Conservation (phyloP, 1,140 invertebrate genomes). For the Mesaphorura yosii region DNA sequence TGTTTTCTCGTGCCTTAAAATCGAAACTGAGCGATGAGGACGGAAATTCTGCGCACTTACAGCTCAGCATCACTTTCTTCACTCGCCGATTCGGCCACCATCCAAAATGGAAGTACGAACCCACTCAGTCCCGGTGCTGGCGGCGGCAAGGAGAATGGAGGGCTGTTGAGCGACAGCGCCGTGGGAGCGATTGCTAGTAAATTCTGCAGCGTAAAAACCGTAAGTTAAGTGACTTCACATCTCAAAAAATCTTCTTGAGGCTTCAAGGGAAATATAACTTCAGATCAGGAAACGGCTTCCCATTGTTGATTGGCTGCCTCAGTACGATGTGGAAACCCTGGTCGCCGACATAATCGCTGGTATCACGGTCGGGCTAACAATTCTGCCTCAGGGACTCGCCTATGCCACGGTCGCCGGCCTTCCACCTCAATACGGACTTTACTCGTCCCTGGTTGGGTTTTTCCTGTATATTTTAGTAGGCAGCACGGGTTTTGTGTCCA, state of each 20-base stretch:
- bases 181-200: not conserved
- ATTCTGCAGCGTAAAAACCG: constrained; percentile 1
- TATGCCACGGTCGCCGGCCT: constrained; percentile 73
- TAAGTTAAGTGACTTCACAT: not conserved
- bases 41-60: constrained; percentile 25
- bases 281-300: constrained; percentile 32
- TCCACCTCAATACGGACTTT: constrained; percentile 70
- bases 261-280: not conserved
- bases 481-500: constrained; percentile 77
- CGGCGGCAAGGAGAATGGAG: not conserved
- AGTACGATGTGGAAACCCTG: constrained; percentile 33
- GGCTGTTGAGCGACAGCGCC: not conserved
- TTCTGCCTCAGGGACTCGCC: constrained; percentile 53
- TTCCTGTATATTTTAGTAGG: constrained; percentile 84
- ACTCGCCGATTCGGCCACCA: constrained; percentile 17
- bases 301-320: constrained; percentile 34
- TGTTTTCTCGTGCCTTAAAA: too few species aligned
- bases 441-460: constrained; percentile 79
- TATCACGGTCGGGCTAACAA: constrained; percentile 43
- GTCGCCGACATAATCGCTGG: constrained; percentile 43
- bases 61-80: constrained; percentile 25
- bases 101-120: constrained; percentile 7
- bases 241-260: constrained; percentile 1
- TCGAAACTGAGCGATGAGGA: constrained; percentile 21
- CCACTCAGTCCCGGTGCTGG: constrained; percentile 5